Conservation (phyloP, 2,797 vertebrate genomes). For the Microcaecilia unicolor region DNA sequence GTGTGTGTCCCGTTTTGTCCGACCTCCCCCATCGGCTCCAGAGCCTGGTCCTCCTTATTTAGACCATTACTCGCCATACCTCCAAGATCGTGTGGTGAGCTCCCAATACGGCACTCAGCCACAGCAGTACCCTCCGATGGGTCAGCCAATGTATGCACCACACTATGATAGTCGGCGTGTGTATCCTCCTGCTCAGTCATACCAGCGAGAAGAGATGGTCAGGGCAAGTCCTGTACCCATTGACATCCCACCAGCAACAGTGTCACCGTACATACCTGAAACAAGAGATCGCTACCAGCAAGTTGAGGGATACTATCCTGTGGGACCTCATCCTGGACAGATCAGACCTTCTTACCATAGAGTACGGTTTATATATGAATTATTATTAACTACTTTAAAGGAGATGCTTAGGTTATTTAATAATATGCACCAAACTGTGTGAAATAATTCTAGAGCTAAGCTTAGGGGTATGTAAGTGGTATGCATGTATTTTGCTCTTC, state of each 20-base stretch:
- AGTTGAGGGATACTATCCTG: slow-evolving; percentile 77
- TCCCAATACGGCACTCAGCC: slow-evolving; percentile 65
- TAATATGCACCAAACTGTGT: too few relatives aligned
- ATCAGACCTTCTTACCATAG: slow-evolving; percentile 75
- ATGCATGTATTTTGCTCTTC: too few relatives aligned
- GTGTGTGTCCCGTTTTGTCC: slow-evolving; percentile 78
- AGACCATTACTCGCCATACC: slow-evolving; percentile 77
- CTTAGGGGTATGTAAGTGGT: too few relatives aligned
- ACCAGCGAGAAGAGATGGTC: slow-evolving; percentile 78
- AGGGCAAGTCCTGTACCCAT: slow-evolving; percentile 81
- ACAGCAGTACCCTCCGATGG: slow-evolving; percentile 64
- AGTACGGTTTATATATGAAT: too few relatives aligned
- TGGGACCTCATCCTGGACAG: slow-evolving; percentile 65
- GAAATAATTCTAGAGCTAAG: too few relatives aligned
- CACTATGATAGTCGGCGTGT: slow-evolving; percentile 76
- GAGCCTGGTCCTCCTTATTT: slow-evolving; percentile 75
- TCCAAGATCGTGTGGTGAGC: slow-evolving; percentile 65
- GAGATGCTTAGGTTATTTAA: too few relatives aligned
- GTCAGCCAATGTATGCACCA: slow-evolving; percentile 60
- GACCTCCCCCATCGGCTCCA: slow-evolving; percentile 63
- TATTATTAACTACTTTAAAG: too few relatives aligned
- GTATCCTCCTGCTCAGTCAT: slow-evolving; percentile 72
- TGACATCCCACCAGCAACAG: slow-evolving; percentile 67
- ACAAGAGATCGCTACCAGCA: slow-evolving; percentile 80
- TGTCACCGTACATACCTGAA: slow-evolving; percentile 80